phyloP scores from a whole-genome alignment of 2,888 invertebrate genomes.

The Vandiemenella viatica region DNA sequence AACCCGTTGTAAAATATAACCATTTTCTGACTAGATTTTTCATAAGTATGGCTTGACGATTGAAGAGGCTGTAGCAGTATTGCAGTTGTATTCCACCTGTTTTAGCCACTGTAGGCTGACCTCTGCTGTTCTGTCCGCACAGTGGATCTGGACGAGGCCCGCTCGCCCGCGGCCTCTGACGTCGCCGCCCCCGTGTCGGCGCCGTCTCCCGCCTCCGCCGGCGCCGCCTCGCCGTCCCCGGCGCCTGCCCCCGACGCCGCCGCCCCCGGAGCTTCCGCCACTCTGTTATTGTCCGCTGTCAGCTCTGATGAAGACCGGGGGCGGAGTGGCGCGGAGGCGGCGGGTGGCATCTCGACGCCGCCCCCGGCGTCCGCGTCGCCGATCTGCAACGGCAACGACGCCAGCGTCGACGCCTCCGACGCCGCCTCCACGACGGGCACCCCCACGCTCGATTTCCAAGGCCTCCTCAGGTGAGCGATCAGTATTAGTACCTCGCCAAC shows the following conservation, averaged over 20 bases:
- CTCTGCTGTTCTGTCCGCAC: too few relatives aligned
- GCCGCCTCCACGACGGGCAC: not conserved
- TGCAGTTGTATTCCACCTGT: too few relatives aligned
- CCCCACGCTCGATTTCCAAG: too few relatives aligned
- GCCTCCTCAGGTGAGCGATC: too few relatives aligned
- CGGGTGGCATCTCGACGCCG: not conserved
- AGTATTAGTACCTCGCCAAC: too few relatives aligned
- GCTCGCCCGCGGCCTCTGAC: too few relatives aligned
- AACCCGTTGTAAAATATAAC: too few relatives aligned
- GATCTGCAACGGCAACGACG: not conserved
- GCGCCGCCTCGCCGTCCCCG: not conserved
- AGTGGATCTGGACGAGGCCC: too few relatives aligned
- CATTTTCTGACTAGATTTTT: too few relatives aligned
- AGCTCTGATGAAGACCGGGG: not conserved
- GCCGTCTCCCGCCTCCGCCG: not conserved
- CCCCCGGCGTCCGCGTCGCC: not conserved
- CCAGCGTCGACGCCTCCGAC: not conserved
- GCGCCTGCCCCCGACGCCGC: not conserved
- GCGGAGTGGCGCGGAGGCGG: not conserved
- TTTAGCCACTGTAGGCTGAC: too few relatives aligned
- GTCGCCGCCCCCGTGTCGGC: not conserved
- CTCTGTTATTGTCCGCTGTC: not conserved
- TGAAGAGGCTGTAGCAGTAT: too few relatives aligned
- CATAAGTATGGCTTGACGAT: too few relatives aligned
- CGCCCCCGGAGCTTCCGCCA: not conserved